A percentile compares a stretch with the other conserved stretches of the same genome.
These are phyloP conservation scores for Euphydryas editha DNA, from an alignment of 2,888 invertebrate species.

Conservation along the genomic window DNA sequence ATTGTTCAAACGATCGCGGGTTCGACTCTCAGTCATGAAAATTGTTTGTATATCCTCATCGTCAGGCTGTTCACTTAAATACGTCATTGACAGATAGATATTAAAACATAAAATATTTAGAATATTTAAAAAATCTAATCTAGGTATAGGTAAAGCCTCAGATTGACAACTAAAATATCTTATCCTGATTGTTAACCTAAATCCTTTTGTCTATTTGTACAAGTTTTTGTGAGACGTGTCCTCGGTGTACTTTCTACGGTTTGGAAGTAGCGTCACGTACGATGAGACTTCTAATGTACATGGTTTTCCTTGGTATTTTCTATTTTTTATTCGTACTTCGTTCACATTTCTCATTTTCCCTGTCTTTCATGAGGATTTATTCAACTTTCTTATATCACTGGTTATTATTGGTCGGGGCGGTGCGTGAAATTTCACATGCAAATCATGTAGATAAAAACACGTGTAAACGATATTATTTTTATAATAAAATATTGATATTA, in stretches of 20 bases:
- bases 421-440: neutral
- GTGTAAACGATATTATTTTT: neutral
- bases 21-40: no score
- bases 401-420: neutral
- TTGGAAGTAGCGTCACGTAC: slow-evolving; percentile 24
- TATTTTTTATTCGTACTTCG: slow-evolving; percentile 12
- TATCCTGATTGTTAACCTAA: slow-evolving; percentile 15
- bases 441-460: neutral
- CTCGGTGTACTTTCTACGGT: slow-evolving; percentile 15
- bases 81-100: neutral
- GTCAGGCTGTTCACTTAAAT: no score
- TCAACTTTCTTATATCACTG: neutral
- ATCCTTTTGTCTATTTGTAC: slow-evolving; percentile 23
- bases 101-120: neutral
- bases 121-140: neutral
- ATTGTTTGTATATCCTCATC: no score
- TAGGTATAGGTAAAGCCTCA: neutral
- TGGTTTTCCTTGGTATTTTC: slow-evolving; percentile 12
- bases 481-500: neutral
- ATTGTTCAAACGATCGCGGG: no score
- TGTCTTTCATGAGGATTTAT: neutral
- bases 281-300: slow-evolving; percentile 24
- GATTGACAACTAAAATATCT: neutral
- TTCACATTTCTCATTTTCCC: slow-evolving; percentile 1
- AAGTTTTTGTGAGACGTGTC: slow-evolving; percentile 27